Percentiles rank a stretch among this genome's conserved stretches.
These are phyloP conservation scores for Lamprotornis superbus DNA, from an alignment of 2,113 vertebrate genomes.

Conservation along the genomic window DNA sequence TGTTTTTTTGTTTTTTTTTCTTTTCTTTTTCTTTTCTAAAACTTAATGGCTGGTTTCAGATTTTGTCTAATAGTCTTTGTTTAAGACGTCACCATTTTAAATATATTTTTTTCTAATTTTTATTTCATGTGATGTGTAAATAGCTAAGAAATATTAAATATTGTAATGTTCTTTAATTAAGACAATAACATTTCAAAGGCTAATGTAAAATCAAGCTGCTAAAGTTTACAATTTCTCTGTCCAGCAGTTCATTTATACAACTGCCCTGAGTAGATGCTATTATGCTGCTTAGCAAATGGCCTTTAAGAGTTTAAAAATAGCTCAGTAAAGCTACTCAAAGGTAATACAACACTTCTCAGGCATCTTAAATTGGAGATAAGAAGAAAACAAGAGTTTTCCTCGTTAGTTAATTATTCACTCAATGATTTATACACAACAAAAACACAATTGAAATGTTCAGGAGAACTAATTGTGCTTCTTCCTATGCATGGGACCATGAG, in stretches of 20 bases:
- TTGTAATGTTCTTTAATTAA: constrained; percentile 70
- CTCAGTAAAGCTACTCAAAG: constrained; percentile 79
- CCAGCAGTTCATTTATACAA: constrained; percentile 82
- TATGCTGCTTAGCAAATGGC: constrained; percentile 73
- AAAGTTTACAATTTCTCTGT: constrained; percentile 77
- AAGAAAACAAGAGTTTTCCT: constrained; percentile 58
- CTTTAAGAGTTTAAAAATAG: constrained; percentile 75
- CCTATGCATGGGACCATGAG: constrained; percentile 34
- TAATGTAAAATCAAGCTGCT: constrained; percentile 80
- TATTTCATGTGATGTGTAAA: constrained; percentile 59
- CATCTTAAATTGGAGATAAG: constrained; percentile 61
- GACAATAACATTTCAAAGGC: constrained; percentile 74
- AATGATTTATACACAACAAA: constrained; percentile 49
- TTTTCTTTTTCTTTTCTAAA: background rate
- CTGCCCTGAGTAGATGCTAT: constrained; percentile 85
- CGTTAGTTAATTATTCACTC: constrained; percentile 42
- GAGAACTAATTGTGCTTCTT: constrained; percentile 69
- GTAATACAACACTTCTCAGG: constrained; percentile 68
- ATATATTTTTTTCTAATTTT: constrained; percentile 35
- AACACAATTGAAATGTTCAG: constrained; percentile 54
- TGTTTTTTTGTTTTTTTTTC: background rate
- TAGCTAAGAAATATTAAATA: constrained; percentile 77
- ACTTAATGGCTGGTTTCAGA: constrained; percentile 11
- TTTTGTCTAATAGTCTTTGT: constrained; percentile 9
- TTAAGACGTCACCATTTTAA: background rate